phyloP scores from a whole-genome alignment of 2,888 invertebrate genomes.

The Dromius quadrimaculatus region DNA sequence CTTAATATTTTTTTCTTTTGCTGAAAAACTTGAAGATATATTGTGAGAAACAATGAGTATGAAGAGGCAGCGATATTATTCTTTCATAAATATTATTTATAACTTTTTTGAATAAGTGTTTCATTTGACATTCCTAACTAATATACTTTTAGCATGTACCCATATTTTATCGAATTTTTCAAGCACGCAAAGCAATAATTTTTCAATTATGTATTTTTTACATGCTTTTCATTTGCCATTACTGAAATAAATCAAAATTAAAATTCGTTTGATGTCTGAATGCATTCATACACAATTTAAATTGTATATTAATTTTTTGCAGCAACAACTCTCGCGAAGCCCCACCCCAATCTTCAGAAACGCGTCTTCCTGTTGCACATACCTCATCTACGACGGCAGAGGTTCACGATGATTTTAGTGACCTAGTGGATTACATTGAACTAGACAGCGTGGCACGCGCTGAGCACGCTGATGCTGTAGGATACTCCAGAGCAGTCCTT shows the following conservation, averaged over 20 bases:
- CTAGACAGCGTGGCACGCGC: slow-evolving; percentile 69
- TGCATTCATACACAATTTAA: not conserved
- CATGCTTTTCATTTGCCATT: no score
- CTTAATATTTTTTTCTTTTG: no score
- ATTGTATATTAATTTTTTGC: not conserved
- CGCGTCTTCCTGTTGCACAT: slow-evolving; percentile 60
- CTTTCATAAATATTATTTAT: no score
- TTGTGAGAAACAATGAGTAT: no score
- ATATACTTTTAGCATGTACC: not conserved
- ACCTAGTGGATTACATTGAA: slow-evolving; percentile 70
- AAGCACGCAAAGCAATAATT: not conserved
- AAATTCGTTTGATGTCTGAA: not conserved
- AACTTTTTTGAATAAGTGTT: no score
- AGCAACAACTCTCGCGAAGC: slow-evolving; percentile 22
- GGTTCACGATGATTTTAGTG: slow-evolving; percentile 73
- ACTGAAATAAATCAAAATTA: not conserved
- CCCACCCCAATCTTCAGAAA: slow-evolving; percentile 54
- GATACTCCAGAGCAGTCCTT: slow-evolving; percentile 68
- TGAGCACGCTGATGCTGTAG: slow-evolving; percentile 67
- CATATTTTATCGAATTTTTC: not conserved
- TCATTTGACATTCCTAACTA: not conserved
- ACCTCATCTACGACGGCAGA: slow-evolving; percentile 61
- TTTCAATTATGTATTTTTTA: not conserved
- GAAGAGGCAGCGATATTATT: no score
- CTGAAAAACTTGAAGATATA: no score